phyloP scores from a whole-genome alignment of 2,888 invertebrate species.

The Rhimphoctona megacephalus region DNA sequence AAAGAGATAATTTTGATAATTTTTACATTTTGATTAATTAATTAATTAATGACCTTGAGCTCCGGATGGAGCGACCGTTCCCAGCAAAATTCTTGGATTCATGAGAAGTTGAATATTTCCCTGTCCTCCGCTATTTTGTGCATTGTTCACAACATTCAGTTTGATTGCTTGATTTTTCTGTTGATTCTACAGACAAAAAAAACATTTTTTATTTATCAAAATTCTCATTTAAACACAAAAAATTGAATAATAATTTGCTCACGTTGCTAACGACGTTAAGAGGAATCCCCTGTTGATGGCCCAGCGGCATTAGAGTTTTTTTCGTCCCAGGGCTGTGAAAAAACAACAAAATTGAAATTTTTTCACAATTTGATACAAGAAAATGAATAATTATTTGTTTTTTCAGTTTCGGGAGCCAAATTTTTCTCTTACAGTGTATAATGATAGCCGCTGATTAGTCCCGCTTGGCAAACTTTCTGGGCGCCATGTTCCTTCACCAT shows the following conservation, averaged over 20 bases:
- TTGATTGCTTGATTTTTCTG: slow-evolving; percentile 80
- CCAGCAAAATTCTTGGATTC: slow-evolving; percentile 85
- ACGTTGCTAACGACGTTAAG: slow-evolving; percentile 77
- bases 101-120: slow-evolving; percentile 85
- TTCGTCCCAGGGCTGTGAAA: slow-evolving; percentile 72
- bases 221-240: background rate
- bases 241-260: background rate
- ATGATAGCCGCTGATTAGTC: slow-evolving; percentile 80
- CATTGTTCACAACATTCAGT: slow-evolving; percentile 81
- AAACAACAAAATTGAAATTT: background rate
- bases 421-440: slow-evolving; percentile 79
- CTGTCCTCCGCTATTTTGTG: slow-evolving; percentile 74
- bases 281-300: slow-evolving; percentile 74
- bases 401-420: background rate
- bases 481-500: slow-evolving; percentile 81
- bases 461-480: slow-evolving; percentile 80
- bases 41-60: slow-evolving; percentile 48
- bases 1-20: background rate
- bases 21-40: background rate
- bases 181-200: slow-evolving; percentile 71
- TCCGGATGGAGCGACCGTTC: slow-evolving; percentile 80
- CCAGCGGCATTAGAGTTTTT: slow-evolving; percentile 72
- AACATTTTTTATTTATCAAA: background rate
- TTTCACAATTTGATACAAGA: background rate
- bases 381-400: background rate